Base-by-base conservation (phyloP, 2,113 vertebrate genomes). In the Anthoscopus minutus region DNA sequence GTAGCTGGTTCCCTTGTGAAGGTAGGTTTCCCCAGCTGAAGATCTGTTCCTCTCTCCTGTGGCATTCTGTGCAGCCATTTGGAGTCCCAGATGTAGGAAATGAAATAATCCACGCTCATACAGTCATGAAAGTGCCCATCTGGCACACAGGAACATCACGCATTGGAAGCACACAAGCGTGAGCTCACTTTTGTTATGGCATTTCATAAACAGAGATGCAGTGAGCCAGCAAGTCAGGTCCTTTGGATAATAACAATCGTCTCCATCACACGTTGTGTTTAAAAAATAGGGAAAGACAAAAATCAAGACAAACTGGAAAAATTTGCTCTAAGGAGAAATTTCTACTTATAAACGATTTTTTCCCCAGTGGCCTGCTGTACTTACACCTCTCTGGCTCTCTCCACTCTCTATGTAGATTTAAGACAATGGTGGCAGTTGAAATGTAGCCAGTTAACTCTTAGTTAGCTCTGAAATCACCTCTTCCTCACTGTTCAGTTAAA, bases 61-160 rank as follows among this genome's bases (percentile, higher is more conserved):
- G 94, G 92, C 98, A 98, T 98, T 98, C 98, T 98, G 98, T 98
- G 96, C 96, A 97, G 97, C 98, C 98, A 98, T 99, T 98, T 99
- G 99, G 98, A 99, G 98, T 98, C 98, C 98, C 98, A 99, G 99
- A 99, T 99, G 99, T 98, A 99, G 98, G 97, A 98, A 97, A 98
- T 98, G 97, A 98, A 98, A 98, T 99, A 99, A 99, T 99, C 98
- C 98, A 98, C 81, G 96, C 98, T 98, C 97, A 97, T 94, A 98
- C 97, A 98, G 98, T 98, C 98, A 98, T 98, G 98, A 98, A 98
- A 98, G 98, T 98, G 98, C 98, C 98, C 99, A 99, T 99, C 98
- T 99, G 99, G 98, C 98, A 97, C 97, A 98, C 97, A 98, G 96
- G 97, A 96, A 98, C 98, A 98, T 98, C 98, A 98, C 97, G 96